Conservation (phyloP, 2,888 invertebrate genomes). For the Cosmia trapezina region DNA sequence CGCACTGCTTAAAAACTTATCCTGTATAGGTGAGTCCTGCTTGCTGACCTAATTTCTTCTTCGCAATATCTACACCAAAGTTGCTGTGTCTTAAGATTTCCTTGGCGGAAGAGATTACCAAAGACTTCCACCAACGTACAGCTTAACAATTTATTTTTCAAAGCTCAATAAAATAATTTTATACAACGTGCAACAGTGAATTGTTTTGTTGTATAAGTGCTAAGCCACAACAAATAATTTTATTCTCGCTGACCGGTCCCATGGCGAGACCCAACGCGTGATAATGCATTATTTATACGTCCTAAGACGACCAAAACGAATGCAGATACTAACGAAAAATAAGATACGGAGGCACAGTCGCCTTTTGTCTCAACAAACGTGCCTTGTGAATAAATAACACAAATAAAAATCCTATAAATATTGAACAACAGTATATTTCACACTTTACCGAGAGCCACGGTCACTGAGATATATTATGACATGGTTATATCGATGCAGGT, state of each 20-base stretch:
- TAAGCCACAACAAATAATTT: slow-evolving; percentile 82
- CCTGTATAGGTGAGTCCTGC: too few species aligned
- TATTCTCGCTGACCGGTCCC: slow-evolving; percentile 78
- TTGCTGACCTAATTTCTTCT: slow-evolving; percentile 25
- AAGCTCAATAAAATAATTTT: slow-evolving; percentile 61
- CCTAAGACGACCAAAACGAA: slow-evolving; percentile 88
- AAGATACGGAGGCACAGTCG: slow-evolving; percentile 79
- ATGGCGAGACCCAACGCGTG: slow-evolving; percentile 83
- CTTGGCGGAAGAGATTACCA: slow-evolving; percentile 25
- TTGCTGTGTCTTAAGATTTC: slow-evolving; percentile 3
- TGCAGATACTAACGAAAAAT: slow-evolving; percentile 88
- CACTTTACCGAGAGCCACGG: slow-evolving; percentile 82
- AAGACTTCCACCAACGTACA: slow-evolving; percentile 17
- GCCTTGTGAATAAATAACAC: slow-evolving; percentile 88
- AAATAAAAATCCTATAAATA: slow-evolving; percentile 89
- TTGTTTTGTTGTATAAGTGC: slow-evolving; percentile 76
- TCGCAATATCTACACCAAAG: slow-evolving; percentile 1
- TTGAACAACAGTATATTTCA: slow-evolving; percentile 89
- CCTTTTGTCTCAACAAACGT: slow-evolving; percentile 86
- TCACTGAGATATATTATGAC: slow-evolving; percentile 89
- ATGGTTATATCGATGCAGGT: slow-evolving; percentile 78
- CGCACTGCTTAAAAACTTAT: too few species aligned
- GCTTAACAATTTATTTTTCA: slow-evolving; percentile 44
- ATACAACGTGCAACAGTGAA: slow-evolving; percentile 59
- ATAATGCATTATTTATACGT: slow-evolving; percentile 90